Conservation (phyloP, 2,888 invertebrate genomes). For the Platerodrilus igneus region DNA sequence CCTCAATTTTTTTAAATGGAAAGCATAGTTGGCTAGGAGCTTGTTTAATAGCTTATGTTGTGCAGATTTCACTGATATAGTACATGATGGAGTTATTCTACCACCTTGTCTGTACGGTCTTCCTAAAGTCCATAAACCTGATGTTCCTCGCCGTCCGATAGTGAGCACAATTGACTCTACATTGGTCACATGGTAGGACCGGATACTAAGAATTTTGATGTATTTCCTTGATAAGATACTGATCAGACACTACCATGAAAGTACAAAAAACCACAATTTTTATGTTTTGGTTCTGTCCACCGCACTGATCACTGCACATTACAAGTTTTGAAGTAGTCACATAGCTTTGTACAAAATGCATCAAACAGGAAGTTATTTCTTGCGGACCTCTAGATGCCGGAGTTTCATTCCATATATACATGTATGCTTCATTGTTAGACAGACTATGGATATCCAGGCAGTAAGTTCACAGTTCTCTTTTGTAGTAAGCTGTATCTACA, state of each 20-base stretch:
- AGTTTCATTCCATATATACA: conserved; percentile 31
- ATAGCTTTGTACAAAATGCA: conserved; percentile 27
- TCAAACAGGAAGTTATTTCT: conserved; percentile 34
- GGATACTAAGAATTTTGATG: too few relatives aligned
- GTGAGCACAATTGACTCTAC: too few relatives aligned
- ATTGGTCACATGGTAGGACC: too few relatives aligned
- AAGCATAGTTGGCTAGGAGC: too few relatives aligned
- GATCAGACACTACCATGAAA: conserved; percentile 26
- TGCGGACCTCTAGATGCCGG: conserved; percentile 33
- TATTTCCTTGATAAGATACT: too few relatives aligned
- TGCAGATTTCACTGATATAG: too few relatives aligned
- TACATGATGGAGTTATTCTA: too few relatives aligned
- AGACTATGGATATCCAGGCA: conserved; percentile 25
- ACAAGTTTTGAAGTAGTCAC: conserved; percentile 29
- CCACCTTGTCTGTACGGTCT: too few relatives aligned
- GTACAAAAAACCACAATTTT: conserved; percentile 29
- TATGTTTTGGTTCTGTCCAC: conserved; percentile 33
- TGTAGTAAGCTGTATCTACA: conserved; percentile 33
- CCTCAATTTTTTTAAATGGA: too few relatives aligned
- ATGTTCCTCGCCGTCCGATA: too few relatives aligned
- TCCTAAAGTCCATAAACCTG: too few relatives aligned
- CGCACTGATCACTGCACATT: conserved; percentile 23
- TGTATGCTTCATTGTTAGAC: conserved; percentile 10
- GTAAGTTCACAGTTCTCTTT: conserved; percentile 29
- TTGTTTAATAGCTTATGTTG: too few relatives aligned